Conservation (phyloP, 2,113 vertebrate genomes). For the Hyaena hyaena region DNA sequence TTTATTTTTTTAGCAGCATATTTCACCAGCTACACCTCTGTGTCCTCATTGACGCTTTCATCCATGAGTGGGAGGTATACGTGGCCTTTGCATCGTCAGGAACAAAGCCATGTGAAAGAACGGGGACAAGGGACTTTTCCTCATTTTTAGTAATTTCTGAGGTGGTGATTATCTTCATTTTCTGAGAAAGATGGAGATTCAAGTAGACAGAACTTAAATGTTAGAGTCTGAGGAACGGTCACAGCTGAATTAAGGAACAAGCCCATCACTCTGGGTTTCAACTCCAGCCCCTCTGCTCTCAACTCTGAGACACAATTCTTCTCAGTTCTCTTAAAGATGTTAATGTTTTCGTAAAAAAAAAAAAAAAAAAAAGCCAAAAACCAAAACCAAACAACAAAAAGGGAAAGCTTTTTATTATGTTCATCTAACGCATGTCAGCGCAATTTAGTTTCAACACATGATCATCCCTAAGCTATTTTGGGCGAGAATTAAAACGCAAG, state of each 20-base stretch:
- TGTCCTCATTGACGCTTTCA: not conserved
- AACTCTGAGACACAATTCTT: not conserved
- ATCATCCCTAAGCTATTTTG: slow-evolving; percentile 68
- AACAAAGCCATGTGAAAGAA: not conserved
- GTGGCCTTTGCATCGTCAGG: too few relatives aligned
- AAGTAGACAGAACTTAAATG: not conserved
- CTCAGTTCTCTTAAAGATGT: slow-evolving; percentile 4
- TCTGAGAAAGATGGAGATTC: not conserved
- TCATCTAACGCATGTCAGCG: not conserved
- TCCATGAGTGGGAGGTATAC: too few relatives aligned
- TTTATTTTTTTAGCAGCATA: not conserved
- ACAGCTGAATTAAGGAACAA: not conserved
- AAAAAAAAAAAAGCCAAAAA: not conserved
- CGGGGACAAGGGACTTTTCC: not conserved
- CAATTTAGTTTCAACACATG: slow-evolving; percentile 58
- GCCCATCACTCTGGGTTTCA: not conserved
- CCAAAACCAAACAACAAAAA: not conserved
- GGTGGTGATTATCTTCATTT: not conserved
- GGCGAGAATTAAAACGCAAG: slow-evolving; percentile 69
- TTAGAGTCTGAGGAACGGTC: not conserved
- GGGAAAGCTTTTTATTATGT: slow-evolving; percentile 39
- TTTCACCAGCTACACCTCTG: not conserved
- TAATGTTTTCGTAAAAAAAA: slow-evolving; percentile 12
- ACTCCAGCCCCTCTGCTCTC: not conserved
- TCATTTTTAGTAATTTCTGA: not conserved